Conservation (phyloP, 2,888 invertebrate genomes). For the Drosophila testacea region DNA sequence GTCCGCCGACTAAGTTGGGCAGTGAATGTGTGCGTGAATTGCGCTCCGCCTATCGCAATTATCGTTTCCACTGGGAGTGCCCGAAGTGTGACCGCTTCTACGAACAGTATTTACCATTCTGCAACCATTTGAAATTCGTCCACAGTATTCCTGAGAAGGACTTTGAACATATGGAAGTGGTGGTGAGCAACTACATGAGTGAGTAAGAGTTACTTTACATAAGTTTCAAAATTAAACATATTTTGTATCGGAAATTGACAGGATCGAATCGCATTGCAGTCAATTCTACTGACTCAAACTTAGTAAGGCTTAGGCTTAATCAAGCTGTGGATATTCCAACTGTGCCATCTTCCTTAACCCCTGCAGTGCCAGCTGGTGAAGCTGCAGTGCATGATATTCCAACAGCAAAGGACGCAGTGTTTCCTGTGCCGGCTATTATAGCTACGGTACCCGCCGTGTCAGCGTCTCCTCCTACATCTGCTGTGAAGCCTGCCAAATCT, state of each 20-base stretch:
- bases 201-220: constrained; percentile 20
- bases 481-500: constrained; percentile 1
- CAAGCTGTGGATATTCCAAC: not conserved
- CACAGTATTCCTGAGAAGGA: constrained; percentile 46
- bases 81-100: constrained; percentile 65
- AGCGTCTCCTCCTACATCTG: not conserved
- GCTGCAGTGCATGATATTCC: not conserved
- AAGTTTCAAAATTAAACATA: not conserved
- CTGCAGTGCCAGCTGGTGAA: not conserved
- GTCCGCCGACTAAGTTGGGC: constrained; percentile 19
- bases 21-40: constrained; percentile 32
- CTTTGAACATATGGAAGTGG: constrained; percentile 43
- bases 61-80: constrained; percentile 73
- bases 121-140: constrained; percentile 53
- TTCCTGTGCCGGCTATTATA: not conserved
- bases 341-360: not conserved
- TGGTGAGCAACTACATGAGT: constrained; percentile 56
- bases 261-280: not conserved
- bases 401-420: not conserved
- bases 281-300: not conserved
- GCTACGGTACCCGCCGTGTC: not conserved
- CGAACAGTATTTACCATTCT: constrained; percentile 57
- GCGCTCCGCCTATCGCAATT: constrained; percentile 45
- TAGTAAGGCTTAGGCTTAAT: not conserved
- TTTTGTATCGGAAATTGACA: not conserved